phyloP scores from a whole-genome alignment of 1,140 invertebrate species.

The Hyles euphorbiae region DNA sequence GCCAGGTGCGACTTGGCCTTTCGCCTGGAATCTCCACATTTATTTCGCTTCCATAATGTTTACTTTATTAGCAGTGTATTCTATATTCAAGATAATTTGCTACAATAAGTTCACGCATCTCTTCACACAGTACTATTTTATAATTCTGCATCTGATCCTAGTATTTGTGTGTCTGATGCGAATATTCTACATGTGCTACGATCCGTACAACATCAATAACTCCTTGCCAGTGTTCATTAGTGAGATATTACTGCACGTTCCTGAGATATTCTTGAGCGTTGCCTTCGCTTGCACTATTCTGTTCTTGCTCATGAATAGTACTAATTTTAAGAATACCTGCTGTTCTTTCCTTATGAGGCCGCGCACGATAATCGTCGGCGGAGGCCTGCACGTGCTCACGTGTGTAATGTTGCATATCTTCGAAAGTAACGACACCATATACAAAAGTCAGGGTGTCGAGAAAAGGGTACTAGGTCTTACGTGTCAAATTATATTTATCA shows the following conservation, averaged over 20 bases:
- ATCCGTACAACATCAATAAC: constrained; percentile 89
- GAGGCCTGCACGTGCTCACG: constrained; percentile 83
- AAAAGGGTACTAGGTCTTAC: constrained; percentile 82
- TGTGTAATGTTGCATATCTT: constrained; percentile 88
- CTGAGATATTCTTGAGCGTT: constrained; percentile 88
- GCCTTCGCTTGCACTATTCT: constrained; percentile 90
- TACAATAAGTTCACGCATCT: constrained; percentile 88
- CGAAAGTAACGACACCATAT: constrained; percentile 75
- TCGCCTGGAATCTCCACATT: constrained; percentile 92
- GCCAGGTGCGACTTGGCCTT: constrained; percentile 79
- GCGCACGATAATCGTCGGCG: constrained; percentile 83
- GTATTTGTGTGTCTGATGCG: constrained; percentile 87
- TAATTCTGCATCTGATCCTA: constrained; percentile 87
- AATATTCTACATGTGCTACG: constrained; percentile 91
- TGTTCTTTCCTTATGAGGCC: constrained; percentile 83
- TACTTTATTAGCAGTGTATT: constrained; percentile 86
- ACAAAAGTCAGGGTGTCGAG: constrained; percentile 68
- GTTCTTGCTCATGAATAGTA: constrained; percentile 85
- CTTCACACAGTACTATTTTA: constrained; percentile 88
- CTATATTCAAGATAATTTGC: constrained; percentile 87
- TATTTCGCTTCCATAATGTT: constrained; percentile 90
- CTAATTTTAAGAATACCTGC: constrained; percentile 80
- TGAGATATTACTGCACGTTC: constrained; percentile 87
- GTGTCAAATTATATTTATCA: constrained; percentile 88
- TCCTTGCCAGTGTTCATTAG: constrained; percentile 87